phyloP scores from a whole-genome alignment of 2,113 vertebrate genomes.

The Heptranchias perlo region DNA sequence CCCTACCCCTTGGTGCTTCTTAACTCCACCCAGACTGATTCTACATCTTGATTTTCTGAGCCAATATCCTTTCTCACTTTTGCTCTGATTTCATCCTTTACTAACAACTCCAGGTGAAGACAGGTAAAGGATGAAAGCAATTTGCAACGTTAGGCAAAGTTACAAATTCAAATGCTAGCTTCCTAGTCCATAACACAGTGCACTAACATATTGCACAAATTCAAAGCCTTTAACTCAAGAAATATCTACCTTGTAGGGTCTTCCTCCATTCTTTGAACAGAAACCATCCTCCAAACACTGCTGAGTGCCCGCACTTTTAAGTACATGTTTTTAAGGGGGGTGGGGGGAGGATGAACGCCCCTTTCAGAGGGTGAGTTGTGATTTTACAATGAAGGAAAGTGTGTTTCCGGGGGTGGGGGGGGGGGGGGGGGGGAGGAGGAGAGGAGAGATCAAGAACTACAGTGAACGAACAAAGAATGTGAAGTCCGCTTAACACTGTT shows the following conservation, averaged over 20 bases:
- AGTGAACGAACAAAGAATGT: not conserved
- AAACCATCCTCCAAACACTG: not conserved
- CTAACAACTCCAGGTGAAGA: too few species aligned
- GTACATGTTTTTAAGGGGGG: not conserved
- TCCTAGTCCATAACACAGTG: not conserved
- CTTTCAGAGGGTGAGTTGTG: not conserved
- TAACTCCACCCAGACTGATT: too few species aligned
- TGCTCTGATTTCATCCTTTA: too few species aligned
- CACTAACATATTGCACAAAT: not conserved
- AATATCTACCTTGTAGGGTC: not conserved
- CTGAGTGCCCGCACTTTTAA: too few species aligned
- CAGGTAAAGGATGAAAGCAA: too few species aligned
- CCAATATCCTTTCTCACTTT: too few species aligned
- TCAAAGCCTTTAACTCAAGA: not conserved
- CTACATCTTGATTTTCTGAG: too few species aligned
- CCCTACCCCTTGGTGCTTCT: too few species aligned
- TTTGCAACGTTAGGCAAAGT: not conserved
- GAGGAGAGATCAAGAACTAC: not conserved
- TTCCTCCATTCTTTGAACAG: not conserved
- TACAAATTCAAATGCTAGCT: not conserved
- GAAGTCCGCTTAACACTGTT: not conserved
- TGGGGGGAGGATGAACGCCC: not conserved
- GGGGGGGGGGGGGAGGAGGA: not conserved
- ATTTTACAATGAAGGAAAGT: not conserved
- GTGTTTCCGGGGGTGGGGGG: not conserved